Evolutionary conservation across 92 coral and sea anemone species (phyloP).

Genomic region (Epizoanthus rinbou): DNA sequence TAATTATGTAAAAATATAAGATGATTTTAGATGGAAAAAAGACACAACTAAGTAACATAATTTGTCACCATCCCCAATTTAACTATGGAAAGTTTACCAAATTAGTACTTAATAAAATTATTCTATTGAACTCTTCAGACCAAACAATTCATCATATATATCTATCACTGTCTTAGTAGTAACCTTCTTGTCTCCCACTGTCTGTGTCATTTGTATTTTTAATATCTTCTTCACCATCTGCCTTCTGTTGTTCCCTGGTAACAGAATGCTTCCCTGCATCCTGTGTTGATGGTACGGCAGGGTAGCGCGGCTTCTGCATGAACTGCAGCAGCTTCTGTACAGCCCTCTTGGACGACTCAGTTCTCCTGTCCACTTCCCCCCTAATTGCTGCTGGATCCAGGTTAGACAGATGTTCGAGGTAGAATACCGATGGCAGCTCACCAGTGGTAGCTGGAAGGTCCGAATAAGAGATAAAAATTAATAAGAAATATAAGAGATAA

Average conservation of each 20-base stretch:
- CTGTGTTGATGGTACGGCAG: slow-evolving; percentile 22
- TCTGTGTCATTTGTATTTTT: slow-evolving; percentile 33
- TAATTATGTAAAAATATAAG: too few relatives aligned
- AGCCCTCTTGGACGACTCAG: slow-evolving; percentile 70
- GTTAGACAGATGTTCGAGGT: slow-evolving; percentile 76
- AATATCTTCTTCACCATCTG: slow-evolving; percentile 23
- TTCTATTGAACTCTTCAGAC: too few relatives aligned
- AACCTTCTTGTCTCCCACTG: slow-evolving; percentile 19
- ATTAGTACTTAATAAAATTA: too few relatives aligned
- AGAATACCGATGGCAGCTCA: slow-evolving; percentile 71
- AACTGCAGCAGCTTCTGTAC: slow-evolving; percentile 68
- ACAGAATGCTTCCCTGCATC: slow-evolving; percentile 9
- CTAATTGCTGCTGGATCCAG: slow-evolving; percentile 69
- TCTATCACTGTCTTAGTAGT: neutral
- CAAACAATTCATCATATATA: too few relatives aligned
- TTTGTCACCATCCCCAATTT: too few relatives aligned
- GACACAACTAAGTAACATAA: too few relatives aligned
- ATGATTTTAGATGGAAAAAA: too few relatives aligned
- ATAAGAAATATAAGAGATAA: neutral
- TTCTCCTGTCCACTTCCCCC: slow-evolving; percentile 75
- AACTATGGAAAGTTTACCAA: too few relatives aligned
- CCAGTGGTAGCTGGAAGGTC: slow-evolving; percentile 40
- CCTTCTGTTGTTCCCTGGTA: neutral
- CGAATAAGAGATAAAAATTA: neutral
- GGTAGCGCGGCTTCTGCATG: slow-evolving; percentile 68